Evolutionary conservation across 2,797 vertebrate species (phyloP).

Genomic region (Anguilla megastoma): DNA sequence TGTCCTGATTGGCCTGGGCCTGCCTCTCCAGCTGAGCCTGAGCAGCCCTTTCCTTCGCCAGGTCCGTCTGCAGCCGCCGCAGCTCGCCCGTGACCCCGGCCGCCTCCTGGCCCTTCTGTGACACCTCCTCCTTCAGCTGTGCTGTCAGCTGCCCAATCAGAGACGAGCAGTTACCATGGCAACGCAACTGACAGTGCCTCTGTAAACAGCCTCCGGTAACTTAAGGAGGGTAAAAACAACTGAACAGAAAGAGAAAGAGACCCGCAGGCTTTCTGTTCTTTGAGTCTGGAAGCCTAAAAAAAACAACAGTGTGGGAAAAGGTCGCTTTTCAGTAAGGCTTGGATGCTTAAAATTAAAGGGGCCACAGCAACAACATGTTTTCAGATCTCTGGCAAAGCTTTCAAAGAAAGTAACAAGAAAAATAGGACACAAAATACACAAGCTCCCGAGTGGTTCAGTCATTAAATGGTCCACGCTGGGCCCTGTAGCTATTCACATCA

Average conservation of each 20-base stretch:
- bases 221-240: background rate
- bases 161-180: background rate
- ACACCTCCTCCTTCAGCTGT: constrained; percentile 17
- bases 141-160: constrained; percentile 14
- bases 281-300: background rate
- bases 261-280: background rate
- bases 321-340: background rate
- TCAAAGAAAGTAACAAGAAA: background rate
- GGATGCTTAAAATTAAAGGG: background rate
- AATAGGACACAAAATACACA: background rate
- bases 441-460: background rate
- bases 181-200: background rate
- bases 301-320: background rate
- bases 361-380: background rate
- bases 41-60: background rate
- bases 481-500: background rate
- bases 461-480: background rate
- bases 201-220: background rate
- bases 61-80: background rate
- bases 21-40: background rate
- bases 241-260: background rate
- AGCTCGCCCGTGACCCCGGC: background rate
- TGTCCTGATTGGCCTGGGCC: background rate
- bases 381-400: background rate
- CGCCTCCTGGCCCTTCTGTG: background rate